Base-by-base conservation (phyloP, 2,113 vertebrate genomes). In the Maccullochella peelii region DNA sequence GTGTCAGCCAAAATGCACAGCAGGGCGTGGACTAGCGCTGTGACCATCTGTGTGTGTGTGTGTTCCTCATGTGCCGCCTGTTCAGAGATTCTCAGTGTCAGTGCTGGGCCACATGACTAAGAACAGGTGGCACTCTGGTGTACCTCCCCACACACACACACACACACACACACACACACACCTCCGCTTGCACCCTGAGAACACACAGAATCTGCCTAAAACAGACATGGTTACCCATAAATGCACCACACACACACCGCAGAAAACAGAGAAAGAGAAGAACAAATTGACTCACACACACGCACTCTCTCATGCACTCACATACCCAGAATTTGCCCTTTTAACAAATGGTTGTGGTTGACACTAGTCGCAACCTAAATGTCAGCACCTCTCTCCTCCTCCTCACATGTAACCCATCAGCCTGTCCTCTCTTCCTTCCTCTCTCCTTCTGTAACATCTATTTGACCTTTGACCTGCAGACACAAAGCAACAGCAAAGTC, bases 81-180 rank as follows among this genome's bases (percentile, higher is more conserved):
- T 86, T 92, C 85, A 55, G 75, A 92, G 91, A 92, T 77, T 93
- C 90, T 87, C 61, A 11, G 85, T 75, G 88, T 91, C 75, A 63
- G 50, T 50, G 79, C 75, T 15, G 75, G 85, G 89, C 65, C 88
- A 89, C 88, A 82, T 90, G 90, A 92, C 89, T 66, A 49, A 83
- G 88, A 94, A 93, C 94, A 94, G 94, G 93, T 94, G 94, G 92
- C 66, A 84, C 77, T 76, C 78, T 86, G 82, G 82, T 71, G 12
- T 49, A 80, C 59, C 71, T 80, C 71, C 71, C 71, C 69, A 73
- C 77, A 86, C 71, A 76, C 77, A 80, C 63, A 76, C 59, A 47
- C 5, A 40, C 6, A 36, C 10, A 49, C 40, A 84, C 50, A 25
- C 49, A 65, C 57, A 62, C 42, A 76, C 67, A 65, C 77, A 78